phyloP scores from a whole-genome alignment of 2,113 vertebrate genomes.

The Triplophysa rosa region DNA sequence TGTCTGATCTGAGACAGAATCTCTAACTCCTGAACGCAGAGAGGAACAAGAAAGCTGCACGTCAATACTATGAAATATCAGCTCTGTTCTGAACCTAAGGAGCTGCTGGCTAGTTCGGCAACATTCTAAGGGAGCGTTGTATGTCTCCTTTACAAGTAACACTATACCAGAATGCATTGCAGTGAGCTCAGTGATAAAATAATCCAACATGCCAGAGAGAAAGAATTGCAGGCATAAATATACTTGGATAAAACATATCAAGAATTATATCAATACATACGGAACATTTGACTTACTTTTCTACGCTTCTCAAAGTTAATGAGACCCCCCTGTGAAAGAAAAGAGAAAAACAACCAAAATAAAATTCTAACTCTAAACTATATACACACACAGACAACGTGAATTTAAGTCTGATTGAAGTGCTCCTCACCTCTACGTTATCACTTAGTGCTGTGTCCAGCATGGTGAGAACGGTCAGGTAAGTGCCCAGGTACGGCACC shows the following conservation, averaged over 20 bases:
- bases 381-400: background rate
- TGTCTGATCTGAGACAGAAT: slow-evolving; percentile 81
- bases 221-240: too few relatives aligned
- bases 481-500: slow-evolving; percentile 87
- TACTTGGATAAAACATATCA: too few relatives aligned
- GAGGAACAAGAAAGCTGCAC: background rate
- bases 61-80: background rate
- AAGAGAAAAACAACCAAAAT: background rate
- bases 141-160: background rate
- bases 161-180: too few relatives aligned
- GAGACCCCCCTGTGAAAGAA: slow-evolving; percentile 73
- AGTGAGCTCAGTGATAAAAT: background rate
- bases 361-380: background rate
- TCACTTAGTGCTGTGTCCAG: slow-evolving; percentile 86
- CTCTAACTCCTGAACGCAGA: slow-evolving; percentile 80
- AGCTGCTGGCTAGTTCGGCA: too few relatives aligned
- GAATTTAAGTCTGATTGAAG: background rate
- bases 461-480: slow-evolving; percentile 87
- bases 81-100: too few relatives aligned
- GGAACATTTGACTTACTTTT: slow-evolving; percentile 71
- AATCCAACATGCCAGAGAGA: too few relatives aligned
- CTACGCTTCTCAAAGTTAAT: slow-evolving; percentile 91
- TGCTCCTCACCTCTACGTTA: slow-evolving; percentile 74
- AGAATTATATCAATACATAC: too few relatives aligned
- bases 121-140: background rate